Evolutionary conservation across 2,113 vertebrate genomes (phyloP).

Genomic region (Corythornis madagascariensis): DNA sequence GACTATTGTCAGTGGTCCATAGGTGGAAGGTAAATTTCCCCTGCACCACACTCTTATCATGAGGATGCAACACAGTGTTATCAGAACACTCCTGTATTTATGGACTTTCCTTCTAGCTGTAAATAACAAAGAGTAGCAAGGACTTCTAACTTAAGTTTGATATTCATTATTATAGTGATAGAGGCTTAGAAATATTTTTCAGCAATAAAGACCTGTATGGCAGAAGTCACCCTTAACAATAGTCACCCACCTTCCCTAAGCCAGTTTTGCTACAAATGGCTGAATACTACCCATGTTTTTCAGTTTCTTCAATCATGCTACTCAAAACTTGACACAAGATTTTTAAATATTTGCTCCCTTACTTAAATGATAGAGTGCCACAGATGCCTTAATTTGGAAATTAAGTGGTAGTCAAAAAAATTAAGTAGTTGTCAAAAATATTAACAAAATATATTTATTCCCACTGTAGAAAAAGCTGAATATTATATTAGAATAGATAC

Average conservation of each 20-base stretch:
- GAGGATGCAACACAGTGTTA: neutral
- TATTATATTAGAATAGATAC: neutral
- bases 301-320: neutral
- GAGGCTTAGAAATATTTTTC: neutral
- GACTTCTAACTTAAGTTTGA: neutral
- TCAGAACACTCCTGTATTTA: neutral
- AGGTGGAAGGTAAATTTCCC: neutral
- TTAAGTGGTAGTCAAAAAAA: neutral
- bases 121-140: neutral
- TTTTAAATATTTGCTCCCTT: neutral
- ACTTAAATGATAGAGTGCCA: neutral
- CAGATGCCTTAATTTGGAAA: neutral
- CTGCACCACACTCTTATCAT: neutral
- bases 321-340: neutral
- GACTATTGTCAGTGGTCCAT: neutral
- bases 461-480: neutral
- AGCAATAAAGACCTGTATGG: neutral
- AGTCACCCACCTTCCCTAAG: neutral
- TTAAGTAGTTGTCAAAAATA: neutral
- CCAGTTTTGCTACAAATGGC: neutral
- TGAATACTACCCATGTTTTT: neutral
- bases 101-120: neutral
- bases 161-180: neutral
- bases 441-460: neutral
- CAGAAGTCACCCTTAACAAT: neutral